A percentile compares a stretch with the other conserved stretches of the same genome.
phyloP scores from a whole-genome alignment of 2,888 invertebrate species.

The Spilosoma lubricipeda region DNA sequence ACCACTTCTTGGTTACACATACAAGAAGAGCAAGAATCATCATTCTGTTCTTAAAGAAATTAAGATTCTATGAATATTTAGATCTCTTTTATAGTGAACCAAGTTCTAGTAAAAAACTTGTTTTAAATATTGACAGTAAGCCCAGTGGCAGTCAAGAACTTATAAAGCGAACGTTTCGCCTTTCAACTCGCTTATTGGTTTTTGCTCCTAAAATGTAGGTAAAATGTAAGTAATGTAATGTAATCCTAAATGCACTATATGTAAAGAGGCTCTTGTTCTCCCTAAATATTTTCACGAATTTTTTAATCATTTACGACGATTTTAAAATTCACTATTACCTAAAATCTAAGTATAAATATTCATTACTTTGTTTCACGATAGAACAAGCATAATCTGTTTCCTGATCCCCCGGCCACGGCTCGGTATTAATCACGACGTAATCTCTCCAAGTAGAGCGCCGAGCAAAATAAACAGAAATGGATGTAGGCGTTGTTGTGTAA shows the following conservation, averaged over 20 bases:
- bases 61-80: not conserved
- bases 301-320: not conserved
- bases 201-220: not conserved
- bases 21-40: not conserved
- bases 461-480: conserved; percentile 66
- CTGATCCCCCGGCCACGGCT: conserved; percentile 60
- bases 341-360: conserved; percentile 56
- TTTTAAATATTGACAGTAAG: not conserved
- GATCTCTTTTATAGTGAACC: not conserved
- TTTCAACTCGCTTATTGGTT: not conserved
- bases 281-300: not conserved
- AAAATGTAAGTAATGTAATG: no score
- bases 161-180: not conserved
- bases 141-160: not conserved
- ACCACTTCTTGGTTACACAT: not conserved
- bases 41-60: not conserved
- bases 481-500: conserved; percentile 68
- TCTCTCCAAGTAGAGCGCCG: conserved; percentile 69
- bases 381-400: conserved; percentile 57
- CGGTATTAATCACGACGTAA: conserved; percentile 72
- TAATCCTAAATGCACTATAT: no score
- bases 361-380: conserved; percentile 60
- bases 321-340: conserved; percentile 34
- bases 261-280: not conserved
- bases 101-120: not conserved